phyloP scores from a whole-genome alignment of 2,888 invertebrate genomes.

The Ormyrus nitidulus region DNA sequence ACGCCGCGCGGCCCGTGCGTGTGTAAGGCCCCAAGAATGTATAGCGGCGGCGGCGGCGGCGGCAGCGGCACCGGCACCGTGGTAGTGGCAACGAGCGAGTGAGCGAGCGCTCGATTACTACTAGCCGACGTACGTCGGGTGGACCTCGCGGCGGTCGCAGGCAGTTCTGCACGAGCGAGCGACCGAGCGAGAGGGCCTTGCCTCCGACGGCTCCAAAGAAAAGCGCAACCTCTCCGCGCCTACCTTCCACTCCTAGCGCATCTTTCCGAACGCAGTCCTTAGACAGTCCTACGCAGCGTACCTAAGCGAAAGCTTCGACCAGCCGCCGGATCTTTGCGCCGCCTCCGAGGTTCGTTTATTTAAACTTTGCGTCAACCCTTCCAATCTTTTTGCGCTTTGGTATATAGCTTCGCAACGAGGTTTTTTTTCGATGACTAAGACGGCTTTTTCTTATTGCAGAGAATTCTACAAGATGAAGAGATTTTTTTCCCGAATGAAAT shows the following conservation, averaged over 20 bases:
- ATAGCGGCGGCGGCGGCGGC: not conserved
- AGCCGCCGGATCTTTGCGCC: no score
- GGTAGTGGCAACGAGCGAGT: not conserved
- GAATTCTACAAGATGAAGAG: not conserved
- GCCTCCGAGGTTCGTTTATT: no score
- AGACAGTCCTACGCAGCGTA: no score
- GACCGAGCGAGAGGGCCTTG: conserved; percentile 15
- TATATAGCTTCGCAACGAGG: no score
- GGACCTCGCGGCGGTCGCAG: conserved; percentile 6
- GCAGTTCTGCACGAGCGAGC: conserved; percentile 40
- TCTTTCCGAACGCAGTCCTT: not conserved
- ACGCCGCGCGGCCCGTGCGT: not conserved
- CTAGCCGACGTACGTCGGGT: conserved; percentile 9
- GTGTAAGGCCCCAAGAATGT: not conserved
- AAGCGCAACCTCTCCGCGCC: not conserved
- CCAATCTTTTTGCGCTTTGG: no score
- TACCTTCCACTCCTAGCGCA: not conserved
- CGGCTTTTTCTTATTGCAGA: conserved; percentile 28
- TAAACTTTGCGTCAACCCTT: no score
- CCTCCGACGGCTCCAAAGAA: not conserved
- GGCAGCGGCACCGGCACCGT: not conserved
- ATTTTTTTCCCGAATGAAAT: no score
- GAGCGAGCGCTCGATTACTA: conserved; percentile 14
- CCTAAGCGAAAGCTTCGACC: no score
- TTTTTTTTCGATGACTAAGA: not conserved